A percentile compares a stretch with the other conserved stretches of the same genome.
phyloP scores from a whole-genome alignment of 2,113 vertebrate species.

The Rostratula benghalensis region DNA sequence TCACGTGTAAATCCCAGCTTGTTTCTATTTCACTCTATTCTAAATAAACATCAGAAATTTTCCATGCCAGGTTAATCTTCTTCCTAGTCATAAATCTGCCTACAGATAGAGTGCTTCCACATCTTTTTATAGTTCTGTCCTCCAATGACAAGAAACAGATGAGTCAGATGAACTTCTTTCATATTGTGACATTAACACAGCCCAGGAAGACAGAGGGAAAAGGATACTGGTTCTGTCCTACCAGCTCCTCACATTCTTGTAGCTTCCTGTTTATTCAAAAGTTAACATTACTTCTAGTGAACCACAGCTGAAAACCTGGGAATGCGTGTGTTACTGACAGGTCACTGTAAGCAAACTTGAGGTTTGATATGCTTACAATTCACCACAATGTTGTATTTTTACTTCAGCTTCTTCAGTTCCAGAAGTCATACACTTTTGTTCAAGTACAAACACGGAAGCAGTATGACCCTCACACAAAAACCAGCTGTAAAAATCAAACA shows the following conservation, averaged over 20 bases:
- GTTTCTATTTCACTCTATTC: background rate
- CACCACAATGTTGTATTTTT: background rate
- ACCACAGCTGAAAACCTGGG: background rate
- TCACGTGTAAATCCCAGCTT: background rate
- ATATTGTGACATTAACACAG: background rate
- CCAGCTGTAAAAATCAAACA: background rate
- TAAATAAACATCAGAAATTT: slow-evolving; percentile 40
- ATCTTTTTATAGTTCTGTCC: slow-evolving; percentile 58
- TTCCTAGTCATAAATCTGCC: slow-evolving; percentile 32
- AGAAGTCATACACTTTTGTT: background rate
- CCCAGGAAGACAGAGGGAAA: slow-evolving; percentile 37
- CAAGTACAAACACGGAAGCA: background rate
- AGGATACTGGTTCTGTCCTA: slow-evolving; percentile 33
- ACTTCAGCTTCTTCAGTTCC: background rate
- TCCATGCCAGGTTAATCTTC: slow-evolving; percentile 3
- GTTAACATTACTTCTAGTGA: background rate
- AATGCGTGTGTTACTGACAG: background rate
- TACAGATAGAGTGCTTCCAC: background rate
- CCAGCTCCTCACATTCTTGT: slow-evolving; percentile 36
- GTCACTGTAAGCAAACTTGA: background rate
- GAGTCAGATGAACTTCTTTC: slow-evolving; percentile 55
- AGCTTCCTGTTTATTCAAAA: slow-evolving; percentile 63
- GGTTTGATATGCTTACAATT: background rate
- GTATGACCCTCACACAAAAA: background rate
- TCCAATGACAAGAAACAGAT: slow-evolving; percentile 60